Percentiles rank a stretch among this genome's conserved stretches.
Conservation (phyloP, 2,888 invertebrate species). For the Nipponacmea schrenckii region DNA sequence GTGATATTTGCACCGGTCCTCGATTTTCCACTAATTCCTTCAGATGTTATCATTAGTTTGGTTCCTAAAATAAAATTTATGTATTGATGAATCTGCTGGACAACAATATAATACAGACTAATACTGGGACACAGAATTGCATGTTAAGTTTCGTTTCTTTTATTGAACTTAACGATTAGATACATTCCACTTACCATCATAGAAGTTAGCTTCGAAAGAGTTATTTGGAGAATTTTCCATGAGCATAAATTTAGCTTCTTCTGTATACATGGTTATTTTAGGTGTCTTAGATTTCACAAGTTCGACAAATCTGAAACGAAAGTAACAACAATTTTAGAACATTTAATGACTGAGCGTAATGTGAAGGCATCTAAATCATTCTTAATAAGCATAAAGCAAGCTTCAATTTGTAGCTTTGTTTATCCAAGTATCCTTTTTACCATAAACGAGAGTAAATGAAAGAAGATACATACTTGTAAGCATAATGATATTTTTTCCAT, state of each 20-base stretch:
- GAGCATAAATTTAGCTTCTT: slow-evolving; percentile 85
- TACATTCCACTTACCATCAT: slow-evolving; percentile 51
- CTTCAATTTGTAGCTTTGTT: too few species aligned
- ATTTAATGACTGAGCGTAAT: too few species aligned
- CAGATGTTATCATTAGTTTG: background rate
- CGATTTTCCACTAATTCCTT: background rate
- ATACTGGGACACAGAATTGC: too few species aligned
- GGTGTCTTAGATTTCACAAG: slow-evolving; percentile 91
- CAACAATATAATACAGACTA: too few species aligned
- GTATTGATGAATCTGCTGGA: too few species aligned
- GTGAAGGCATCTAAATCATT: too few species aligned
- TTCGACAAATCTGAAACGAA: slow-evolving; percentile 79
- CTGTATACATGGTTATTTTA: slow-evolving; percentile 88
- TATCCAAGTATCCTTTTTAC: too few species aligned
- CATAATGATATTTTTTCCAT: slow-evolving; percentile 92
- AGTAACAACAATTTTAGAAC: background rate
- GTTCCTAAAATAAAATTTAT: background rate
- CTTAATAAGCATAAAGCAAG: too few species aligned
- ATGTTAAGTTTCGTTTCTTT: too few species aligned
- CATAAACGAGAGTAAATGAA: too few species aligned
- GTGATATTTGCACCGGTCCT: background rate
- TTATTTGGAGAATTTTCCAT: slow-evolving; percentile 85
- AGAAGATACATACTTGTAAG: slow-evolving; percentile 70
- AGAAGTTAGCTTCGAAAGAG: slow-evolving; percentile 63
- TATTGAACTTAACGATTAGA: too few species aligned